Conservation (phyloP, 2,888 invertebrate species). For the Dolomedes plantarius region DNA sequence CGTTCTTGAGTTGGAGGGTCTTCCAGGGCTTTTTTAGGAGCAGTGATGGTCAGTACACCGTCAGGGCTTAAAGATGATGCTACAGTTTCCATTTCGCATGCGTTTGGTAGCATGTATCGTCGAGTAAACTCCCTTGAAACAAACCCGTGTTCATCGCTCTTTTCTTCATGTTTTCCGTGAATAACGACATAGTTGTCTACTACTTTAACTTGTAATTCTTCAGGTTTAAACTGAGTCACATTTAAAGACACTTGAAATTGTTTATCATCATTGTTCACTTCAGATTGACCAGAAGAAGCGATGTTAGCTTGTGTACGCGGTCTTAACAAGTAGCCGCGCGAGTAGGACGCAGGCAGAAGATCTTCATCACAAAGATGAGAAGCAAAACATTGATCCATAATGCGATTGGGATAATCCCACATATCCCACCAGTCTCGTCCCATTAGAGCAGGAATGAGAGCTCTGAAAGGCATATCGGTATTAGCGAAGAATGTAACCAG, state of each 20-base stretch:
- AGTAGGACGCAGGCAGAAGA: neutral
- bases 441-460: slow-evolving; percentile 8
- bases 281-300: neutral
- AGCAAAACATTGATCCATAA: slow-evolving; percentile 43
- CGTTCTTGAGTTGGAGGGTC: slow-evolving; percentile 32
- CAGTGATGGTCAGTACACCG: slow-evolving; percentile 29
- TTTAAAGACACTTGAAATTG: slow-evolving; percentile 32
- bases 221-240: slow-evolving; percentile 29
- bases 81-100: slow-evolving; percentile 35
- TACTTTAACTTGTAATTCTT: slow-evolving; percentile 47
- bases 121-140: slow-evolving; percentile 60
- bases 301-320: neutral
- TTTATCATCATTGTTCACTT: slow-evolving; percentile 4
- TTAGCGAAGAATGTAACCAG: slow-evolving; percentile 4
- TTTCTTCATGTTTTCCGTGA: slow-evolving; percentile 65
- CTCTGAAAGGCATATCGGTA: slow-evolving; percentile 4
- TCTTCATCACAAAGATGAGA: slow-evolving; percentile 17
- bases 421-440: slow-evolving; percentile 33
- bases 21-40: slow-evolving; percentile 48
- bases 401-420: slow-evolving; percentile 23
- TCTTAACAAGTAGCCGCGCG: neutral
- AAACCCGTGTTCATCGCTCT: slow-evolving; percentile 44
- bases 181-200: slow-evolving; percentile 45
- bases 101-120: slow-evolving; percentile 51
- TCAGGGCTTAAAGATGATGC: slow-evolving; percentile 36